These are phyloP conservation scores for Phycodurus eques DNA, from an alignment of 2,113 vertebrate species.

Conservation along the genomic window DNA sequence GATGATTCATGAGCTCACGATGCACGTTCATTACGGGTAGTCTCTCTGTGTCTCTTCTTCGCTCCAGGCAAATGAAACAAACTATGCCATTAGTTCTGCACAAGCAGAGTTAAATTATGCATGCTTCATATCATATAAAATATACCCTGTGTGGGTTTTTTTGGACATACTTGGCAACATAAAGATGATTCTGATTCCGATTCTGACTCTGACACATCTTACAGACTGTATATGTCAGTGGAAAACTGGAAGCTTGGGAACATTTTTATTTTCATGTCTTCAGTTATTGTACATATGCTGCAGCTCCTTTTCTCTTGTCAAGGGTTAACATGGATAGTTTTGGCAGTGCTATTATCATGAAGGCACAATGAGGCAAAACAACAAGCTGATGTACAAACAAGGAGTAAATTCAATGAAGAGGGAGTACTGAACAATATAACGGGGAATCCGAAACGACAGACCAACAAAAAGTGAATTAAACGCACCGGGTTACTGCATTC, in stretches of 20 bases:
- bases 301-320: too few species aligned
- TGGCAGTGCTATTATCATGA: too few species aligned
- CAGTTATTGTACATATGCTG: too few species aligned
- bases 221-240: too few species aligned
- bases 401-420: not conserved
- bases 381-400: not conserved
- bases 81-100: slow-evolving; percentile 33
- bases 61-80: slow-evolving; percentile 36
- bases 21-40: slow-evolving; percentile 43
- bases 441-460: too few species aligned
- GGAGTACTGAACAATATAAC: not conserved
- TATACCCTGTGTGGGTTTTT: too few species aligned
- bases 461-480: too few species aligned
- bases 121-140: not conserved
- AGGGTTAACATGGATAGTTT: too few species aligned
- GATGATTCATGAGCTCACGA: slow-evolving; percentile 45
- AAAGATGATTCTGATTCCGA: too few species aligned
- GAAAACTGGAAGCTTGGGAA: slow-evolving; percentile 8
- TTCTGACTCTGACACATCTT: too few species aligned
- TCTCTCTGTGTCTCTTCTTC: slow-evolving; percentile 35
- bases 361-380: too few species aligned
- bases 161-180: too few species aligned
- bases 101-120: not conserved
- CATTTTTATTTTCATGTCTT: not conserved
- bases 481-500: not conserved